Base-by-base conservation (phyloP, 2,888 invertebrate genomes). In the Chloroclysta siterata region DNA sequence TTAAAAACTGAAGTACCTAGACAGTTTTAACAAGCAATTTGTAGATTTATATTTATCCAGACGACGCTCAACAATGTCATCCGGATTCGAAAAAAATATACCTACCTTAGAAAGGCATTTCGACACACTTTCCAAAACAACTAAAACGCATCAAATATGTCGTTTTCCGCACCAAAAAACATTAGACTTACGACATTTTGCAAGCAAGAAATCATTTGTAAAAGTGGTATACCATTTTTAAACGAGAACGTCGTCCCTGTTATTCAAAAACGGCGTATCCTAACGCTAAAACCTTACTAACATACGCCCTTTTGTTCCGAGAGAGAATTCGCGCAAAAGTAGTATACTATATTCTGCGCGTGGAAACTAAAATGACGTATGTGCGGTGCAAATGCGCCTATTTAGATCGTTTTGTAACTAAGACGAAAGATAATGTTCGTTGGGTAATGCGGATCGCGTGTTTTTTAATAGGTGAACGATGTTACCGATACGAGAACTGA, bases 191-290 rank as follows among this genome's bases (percentile, higher is more conserved):
- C 67, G 75, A 70, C 81, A 63, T 81, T 82, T 76, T 66, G 59
- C 39, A 22, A 56, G 53, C 56, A 65, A 13, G 48, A 41, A 60
- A 46, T 48, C 56, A 65, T 59, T 59, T 67, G 63, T 77, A 78
- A 78, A 86, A 85, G 80, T 86, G 69, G 85, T 86, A 85, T 89
- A 89, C 89, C 80, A 89, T 85, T 88, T 89, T 79, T 70, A 78
- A 87, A 79, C 81, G 78, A 81, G 82, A 79, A 62, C 82, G 70
- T 64, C 69, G 70, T 68, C 63, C 72, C 72, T 60, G 63, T 65
- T 60, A 44, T 47, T 57, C 28, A 14, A 72, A 74, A 85, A 83
- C 56, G 78, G 10, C 73, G 52, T 80, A 84, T 86, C 81, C 82
- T 81, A 74, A 63, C 46, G 60, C 65, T 29, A 47, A 73, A 70